Evolutionary conservation across 2,113 vertebrate genomes (phyloP), one percentile per base, ranked within the genome.

Genomic region (Ariopsis seemanni): DNA sequence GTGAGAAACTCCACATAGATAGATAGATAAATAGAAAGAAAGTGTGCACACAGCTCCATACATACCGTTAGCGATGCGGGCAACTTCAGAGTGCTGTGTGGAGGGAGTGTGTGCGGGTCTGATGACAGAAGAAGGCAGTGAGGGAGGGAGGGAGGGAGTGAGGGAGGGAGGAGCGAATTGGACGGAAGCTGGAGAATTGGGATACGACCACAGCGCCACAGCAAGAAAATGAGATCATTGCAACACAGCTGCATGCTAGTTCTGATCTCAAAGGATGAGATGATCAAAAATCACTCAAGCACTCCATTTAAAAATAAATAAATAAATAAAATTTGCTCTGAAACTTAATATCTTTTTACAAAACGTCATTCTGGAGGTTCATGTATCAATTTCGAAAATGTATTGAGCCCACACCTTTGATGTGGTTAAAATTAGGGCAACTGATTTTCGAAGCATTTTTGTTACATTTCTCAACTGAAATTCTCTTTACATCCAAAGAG

Each of bases 21-120:
- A 42, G 42, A 42, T 42, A 42, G 42, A 42, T 42, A 42, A 2
- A 42, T 0, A 42, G 42, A 42, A 4, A 65, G n/a, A 82, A 57
- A 65, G 58, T 27, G 42, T 11, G 25, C 75, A 74, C 50, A 50
- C 60, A 65, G 18, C 72, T 42, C 42, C 42, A 42, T 91, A 92
- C 91, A 77, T 92, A 91, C 91, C 91, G 87, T 87, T 79, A 67
- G 67, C n/a, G 86, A 88, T 79, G 86, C 91, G 53, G 86, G 88
- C 53, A 69, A 88, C 88, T 88, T 75, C 15, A 79, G 72, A 48
- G 58, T 50, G 52, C 52, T 52, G 89, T 65, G 52, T 4, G 50
- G 55, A 85, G 89, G 50, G 62, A 85, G 89, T 72, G 80, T 67
- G 86, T 74, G 87, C 83, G 55, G 81, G 20, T 34, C 82, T 84